These are phyloP conservation scores for Digitonthophagus gazella DNA, from an alignment of 2,888 invertebrate species.

Conservation along the genomic window DNA sequence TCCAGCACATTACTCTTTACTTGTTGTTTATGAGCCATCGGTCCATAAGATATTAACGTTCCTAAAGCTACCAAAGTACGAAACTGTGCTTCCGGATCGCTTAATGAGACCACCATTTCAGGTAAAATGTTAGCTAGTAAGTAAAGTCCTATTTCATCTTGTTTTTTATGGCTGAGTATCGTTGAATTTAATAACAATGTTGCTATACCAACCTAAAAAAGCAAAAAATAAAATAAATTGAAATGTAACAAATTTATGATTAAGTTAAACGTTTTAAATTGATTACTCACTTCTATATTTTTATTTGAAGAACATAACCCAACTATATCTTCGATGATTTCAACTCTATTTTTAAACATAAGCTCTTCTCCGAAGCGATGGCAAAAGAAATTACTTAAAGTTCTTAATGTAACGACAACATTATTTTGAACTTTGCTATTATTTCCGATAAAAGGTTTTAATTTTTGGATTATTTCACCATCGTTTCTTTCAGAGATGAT, in stretches of 20 bases:
- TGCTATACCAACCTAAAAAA: conserved; percentile 68
- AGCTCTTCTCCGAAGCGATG: conserved; percentile 66
- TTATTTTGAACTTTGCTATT: conserved; percentile 61
- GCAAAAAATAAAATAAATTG: not conserved
- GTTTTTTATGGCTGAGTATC: conserved; percentile 59
- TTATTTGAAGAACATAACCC: conserved; percentile 44
- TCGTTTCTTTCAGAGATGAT: conserved; percentile 55
- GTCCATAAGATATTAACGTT: conserved; percentile 59
- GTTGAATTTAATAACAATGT: conserved; percentile 73
- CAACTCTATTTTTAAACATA: conserved; percentile 58
- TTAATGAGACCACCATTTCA: conserved; percentile 56
- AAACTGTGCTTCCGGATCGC: conserved; percentile 73
- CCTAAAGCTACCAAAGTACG: conserved; percentile 76
- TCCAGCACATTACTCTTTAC: conserved; percentile 50
- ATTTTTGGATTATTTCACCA: conserved; percentile 42
- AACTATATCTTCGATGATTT: conserved; percentile 56
- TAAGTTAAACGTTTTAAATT: not conserved
- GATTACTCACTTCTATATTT: conserved; percentile 31
- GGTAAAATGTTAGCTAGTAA: conserved; percentile 58
- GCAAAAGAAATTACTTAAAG: conserved; percentile 78
- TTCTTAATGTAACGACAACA: conserved; percentile 74
- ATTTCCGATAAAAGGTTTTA: conserved; percentile 41
- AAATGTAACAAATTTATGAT: too few species aligned
- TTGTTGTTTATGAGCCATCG: conserved; percentile 52
- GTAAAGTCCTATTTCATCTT: conserved; percentile 53